Evolutionary conservation across 2,797 vertebrate species (phyloP), one percentile per base, ranked within the genome.

Genomic region (Remorina albescens): DNA sequence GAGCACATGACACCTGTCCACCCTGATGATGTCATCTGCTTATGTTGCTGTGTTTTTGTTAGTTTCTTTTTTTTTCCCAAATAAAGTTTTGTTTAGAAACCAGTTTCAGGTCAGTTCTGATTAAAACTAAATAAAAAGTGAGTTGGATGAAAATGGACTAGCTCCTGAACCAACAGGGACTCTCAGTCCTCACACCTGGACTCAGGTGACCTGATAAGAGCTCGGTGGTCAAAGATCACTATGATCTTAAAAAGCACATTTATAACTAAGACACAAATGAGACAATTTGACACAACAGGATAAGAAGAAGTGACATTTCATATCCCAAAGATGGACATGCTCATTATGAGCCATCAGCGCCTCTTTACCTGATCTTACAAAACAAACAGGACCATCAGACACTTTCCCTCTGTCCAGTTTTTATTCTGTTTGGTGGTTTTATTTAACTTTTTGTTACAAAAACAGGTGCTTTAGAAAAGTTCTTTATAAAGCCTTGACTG

Each of bases 1-100:
- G 96, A 23, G 83, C 96, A 0, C 59, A 95, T 6, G 95, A 97
- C 83, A 84, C 85, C 65, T 98, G 97, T 67, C 95, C 96, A 6
- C 94, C 95, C 0, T 97, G 88, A 93, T 42, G 50, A 64, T 16
- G 32, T 60, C 56, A 70, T 55, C 58, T 18, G 16, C 11, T 10
- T n/a, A 11, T 11, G 4, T 12, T 21, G 19, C 21, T n/a, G 2
- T 46, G 44, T 21, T 46, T 19, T 19, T 1, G 18, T 42, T 19
- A n/a, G 3, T 47, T 23, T 53, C 25, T 7, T 13, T 5, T 39
- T 8, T 6, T 21, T 21, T 21, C 30, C 10, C 47, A 15, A 15
- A n/a, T 58, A 34, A 16, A 55, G 55, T 56, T 56, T 63, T 6
- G 58, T 36, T 71, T 62, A 55, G 23, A 63, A 71, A 62, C 30